Conservation (phyloP, 2,797 vertebrate genomes). For the Periophthalmus magnuspinnatus region DNA sequence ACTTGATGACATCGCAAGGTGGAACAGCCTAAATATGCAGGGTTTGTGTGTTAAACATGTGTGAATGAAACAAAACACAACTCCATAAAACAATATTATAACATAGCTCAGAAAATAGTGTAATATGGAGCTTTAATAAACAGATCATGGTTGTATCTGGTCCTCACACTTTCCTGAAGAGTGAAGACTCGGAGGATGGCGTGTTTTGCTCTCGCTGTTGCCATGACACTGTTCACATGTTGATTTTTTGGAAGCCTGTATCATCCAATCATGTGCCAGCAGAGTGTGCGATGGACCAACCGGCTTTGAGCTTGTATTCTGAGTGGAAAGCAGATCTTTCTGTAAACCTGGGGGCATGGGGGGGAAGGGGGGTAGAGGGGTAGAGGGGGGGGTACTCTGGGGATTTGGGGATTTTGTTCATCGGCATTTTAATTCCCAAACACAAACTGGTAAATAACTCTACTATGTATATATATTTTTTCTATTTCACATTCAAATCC, state of each 20-base stretch:
- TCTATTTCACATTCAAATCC: too few species aligned
- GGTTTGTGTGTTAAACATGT: too few species aligned
- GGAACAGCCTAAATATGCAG: too few species aligned
- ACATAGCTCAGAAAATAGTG: too few species aligned
- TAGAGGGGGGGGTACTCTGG: conserved; percentile 23
- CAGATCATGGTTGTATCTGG: not conserved
- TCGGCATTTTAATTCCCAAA: not conserved
- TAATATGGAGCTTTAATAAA: not conserved
- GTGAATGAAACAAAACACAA: too few species aligned
- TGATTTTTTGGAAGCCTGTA: conserved; percentile 48
- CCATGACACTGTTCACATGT: conserved; percentile 66
- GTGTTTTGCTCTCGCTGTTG: conserved; percentile 69
- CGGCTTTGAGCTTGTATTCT: conserved; percentile 38
- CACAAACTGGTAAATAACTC: not conserved
- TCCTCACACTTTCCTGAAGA: conserved; percentile 5
- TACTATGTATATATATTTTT: too few species aligned
- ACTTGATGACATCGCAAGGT: too few species aligned
- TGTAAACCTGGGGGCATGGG: conserved; percentile 32
- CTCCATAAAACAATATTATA: not conserved
- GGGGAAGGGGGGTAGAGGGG: conserved; percentile 24
- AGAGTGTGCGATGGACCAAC: conserved; percentile 58
- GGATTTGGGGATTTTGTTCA: conserved; percentile 24
- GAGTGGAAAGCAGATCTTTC: conserved; percentile 64
- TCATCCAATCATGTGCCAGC: conserved; percentile 65
- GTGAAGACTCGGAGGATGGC: conserved; percentile 26